Conservation (phyloP, 2,888 invertebrate species). For the Xiphydria camelus region DNA sequence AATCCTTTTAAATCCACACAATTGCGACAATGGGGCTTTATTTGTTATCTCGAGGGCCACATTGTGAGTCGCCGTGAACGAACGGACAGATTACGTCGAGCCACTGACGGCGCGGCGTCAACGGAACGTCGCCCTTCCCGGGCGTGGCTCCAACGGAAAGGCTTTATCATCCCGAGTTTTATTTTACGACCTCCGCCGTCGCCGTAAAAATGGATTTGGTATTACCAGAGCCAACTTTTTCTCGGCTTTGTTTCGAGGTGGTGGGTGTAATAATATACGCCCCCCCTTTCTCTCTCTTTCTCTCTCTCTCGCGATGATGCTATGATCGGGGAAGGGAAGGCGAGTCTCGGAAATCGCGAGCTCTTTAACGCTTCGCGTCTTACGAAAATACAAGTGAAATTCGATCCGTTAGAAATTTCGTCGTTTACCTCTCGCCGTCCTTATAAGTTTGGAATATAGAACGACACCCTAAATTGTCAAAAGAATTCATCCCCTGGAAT, state of each 20-base stretch:
- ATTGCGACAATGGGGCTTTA: conserved; percentile 60
- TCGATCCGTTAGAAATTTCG: too few relatives aligned
- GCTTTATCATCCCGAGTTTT: conserved; percentile 51
- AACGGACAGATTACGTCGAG: conserved; percentile 58
- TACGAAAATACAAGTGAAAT: too few relatives aligned
- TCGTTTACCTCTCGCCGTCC: too few relatives aligned
- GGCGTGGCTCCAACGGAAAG: conserved; percentile 38
- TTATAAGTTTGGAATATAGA: too few relatives aligned
- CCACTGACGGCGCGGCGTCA: conserved; percentile 54
- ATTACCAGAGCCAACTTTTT: too few relatives aligned
- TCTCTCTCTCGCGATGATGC: too few relatives aligned
- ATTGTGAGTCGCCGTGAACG: conserved; percentile 58
- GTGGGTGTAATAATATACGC: too few relatives aligned
- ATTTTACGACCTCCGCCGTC: conserved; percentile 46
- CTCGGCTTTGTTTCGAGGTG: not conserved
- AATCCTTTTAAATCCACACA: conserved; percentile 60
- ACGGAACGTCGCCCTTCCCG: conserved; percentile 40
- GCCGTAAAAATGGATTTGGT: conserved; percentile 44
- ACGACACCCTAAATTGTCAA: too few relatives aligned
- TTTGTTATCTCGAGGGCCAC: conserved; percentile 60
- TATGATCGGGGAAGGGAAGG: too few relatives aligned
- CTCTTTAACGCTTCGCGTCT: too few relatives aligned
- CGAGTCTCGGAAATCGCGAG: too few relatives aligned
- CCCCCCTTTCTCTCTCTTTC: not conserved
- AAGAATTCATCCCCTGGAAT: too few relatives aligned